phyloP scores from a whole-genome alignment of 2,113 vertebrate species.

The Podiceps cristatus region DNA sequence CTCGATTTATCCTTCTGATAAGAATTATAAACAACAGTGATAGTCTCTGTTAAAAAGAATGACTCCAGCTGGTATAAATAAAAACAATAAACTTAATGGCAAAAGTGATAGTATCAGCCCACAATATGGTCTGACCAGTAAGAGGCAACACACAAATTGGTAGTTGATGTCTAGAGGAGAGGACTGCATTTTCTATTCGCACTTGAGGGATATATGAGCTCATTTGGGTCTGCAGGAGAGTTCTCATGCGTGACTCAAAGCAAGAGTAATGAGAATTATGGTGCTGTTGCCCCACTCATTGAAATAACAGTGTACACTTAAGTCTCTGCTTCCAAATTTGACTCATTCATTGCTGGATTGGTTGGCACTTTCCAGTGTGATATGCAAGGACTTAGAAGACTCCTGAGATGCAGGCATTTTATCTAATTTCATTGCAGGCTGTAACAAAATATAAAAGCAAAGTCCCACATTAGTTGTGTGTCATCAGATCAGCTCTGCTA shows the following conservation, averaged over 20 bases:
- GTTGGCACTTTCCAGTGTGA: background rate
- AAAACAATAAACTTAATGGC: slow-evolving; percentile 1
- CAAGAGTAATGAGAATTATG: slow-evolving; percentile 8
- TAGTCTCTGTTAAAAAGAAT: background rate
- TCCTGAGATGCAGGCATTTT: no score
- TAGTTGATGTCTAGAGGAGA: background rate
- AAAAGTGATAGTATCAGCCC: background rate
- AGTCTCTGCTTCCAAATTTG: background rate
- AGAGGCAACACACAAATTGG: background rate
- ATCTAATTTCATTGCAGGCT: background rate
- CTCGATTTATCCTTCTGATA: slow-evolving; percentile 39
- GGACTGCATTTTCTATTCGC: background rate
- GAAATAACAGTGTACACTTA: background rate
- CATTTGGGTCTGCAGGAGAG: slow-evolving; percentile 24
- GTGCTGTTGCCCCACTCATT: background rate
- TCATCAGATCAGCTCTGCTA: slow-evolving; percentile 16
- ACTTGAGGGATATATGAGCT: slow-evolving; percentile 16
- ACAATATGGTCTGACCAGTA: background rate
- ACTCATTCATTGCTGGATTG: background rate
- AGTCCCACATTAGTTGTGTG: background rate
- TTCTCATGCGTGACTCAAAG: background rate
- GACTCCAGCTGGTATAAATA: background rate
- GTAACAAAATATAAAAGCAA: background rate
- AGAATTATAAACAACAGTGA: slow-evolving; percentile 11
- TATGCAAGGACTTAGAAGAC: background rate